A percentile compares a stretch with the other conserved stretches of the same genome.
These are phyloP conservation scores for Diabrotica virgifera DNA, from an alignment of 1,140 invertebrate species.

Conservation along the genomic window DNA sequence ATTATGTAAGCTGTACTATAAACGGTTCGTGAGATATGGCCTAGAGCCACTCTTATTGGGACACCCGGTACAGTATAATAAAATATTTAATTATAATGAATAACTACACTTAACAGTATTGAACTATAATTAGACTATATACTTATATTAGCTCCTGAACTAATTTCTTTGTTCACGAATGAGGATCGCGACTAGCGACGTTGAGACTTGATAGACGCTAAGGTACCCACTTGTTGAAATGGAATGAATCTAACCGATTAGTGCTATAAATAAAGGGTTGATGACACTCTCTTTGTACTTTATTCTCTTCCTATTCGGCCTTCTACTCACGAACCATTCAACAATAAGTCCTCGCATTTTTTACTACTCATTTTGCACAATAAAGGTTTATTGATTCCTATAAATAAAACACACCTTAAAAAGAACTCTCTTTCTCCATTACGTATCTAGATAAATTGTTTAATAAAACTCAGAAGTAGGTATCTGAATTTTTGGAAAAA, in stretches of 20 bases:
- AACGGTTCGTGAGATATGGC: too few relatives aligned
- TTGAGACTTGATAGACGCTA: neutral
- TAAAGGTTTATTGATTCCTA: neutral
- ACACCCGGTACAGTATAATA: too few relatives aligned
- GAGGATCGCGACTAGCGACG: neutral
- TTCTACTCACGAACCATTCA: neutral
- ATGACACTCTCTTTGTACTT: neutral
- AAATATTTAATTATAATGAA: too few relatives aligned
- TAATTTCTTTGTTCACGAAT: neutral
- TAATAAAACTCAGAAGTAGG: too few relatives aligned
- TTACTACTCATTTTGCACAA: neutral
- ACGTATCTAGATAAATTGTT: too few relatives aligned
- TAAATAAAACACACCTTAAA: too few relatives aligned
- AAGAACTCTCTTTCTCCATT: too few relatives aligned
- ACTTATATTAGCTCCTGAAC: neutral
- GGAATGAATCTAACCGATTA: conserved; percentile 1
- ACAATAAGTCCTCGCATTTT: neutral
- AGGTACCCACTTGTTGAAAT: neutral
- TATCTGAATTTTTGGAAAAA: too few relatives aligned
- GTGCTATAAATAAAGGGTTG: conserved; percentile 2
- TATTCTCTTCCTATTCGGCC: conserved; percentile 1
- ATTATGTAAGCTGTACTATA: too few relatives aligned
- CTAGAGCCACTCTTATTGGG: too few relatives aligned
- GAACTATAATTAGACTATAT: too few relatives aligned
- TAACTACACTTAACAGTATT: too few relatives aligned